A percentile compares a stretch with the other conserved stretches of the same genome.
phyloP scores from a whole-genome alignment of 2,888 invertebrate species.

The Portevinia maculata region DNA sequence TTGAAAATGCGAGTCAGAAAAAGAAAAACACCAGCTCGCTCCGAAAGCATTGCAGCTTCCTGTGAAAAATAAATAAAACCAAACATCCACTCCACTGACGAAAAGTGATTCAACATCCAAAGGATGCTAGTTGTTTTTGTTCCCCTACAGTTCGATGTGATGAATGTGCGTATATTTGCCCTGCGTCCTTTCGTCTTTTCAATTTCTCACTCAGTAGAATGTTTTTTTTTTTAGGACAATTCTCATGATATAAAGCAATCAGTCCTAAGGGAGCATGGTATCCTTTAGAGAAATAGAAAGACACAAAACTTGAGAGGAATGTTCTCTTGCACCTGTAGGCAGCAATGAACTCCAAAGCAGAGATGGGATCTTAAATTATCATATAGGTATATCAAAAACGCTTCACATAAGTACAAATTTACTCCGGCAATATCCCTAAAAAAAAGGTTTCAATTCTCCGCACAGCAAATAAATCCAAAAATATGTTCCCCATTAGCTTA shows the following conservation, averaged over 20 bases:
- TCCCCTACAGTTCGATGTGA: conserved; percentile 30
- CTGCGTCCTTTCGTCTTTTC: conserved; percentile 26
- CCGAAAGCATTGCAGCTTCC: conserved; percentile 55
- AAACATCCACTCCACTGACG: conserved; percentile 37
- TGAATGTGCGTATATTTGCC: conserved; percentile 62
- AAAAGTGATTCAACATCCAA: conserved; percentile 53
- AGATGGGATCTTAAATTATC: conserved; percentile 36
- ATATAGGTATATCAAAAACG: conserved; percentile 10
- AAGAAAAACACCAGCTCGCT: conserved; percentile 22
- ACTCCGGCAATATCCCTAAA: conserved; percentile 21
- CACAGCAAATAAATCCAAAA: conserved; percentile 14
- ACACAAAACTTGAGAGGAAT: conserved; percentile 4
- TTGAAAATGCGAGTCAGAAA: conserved; percentile 58
- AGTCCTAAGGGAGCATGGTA: conserved; percentile 32
- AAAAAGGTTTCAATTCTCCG: conserved; percentile 25
- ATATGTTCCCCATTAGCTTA: conserved; percentile 37
- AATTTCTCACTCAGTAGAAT: conserved; percentile 32
- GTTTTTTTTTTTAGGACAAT: conserved; percentile 33
- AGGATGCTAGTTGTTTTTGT: conserved; percentile 35
- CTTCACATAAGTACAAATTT: background rate
- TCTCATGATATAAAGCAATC: conserved; percentile 72
- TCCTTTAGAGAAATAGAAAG: conserved; percentile 10
- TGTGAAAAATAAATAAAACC: conserved; percentile 66
- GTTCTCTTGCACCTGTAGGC: conserved; percentile 16
- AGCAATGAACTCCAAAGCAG: conserved; percentile 26